These are phyloP conservation scores for Crossocerus cetratus DNA, from an alignment of 2,888 invertebrate genomes.

Conservation along the genomic window DNA sequence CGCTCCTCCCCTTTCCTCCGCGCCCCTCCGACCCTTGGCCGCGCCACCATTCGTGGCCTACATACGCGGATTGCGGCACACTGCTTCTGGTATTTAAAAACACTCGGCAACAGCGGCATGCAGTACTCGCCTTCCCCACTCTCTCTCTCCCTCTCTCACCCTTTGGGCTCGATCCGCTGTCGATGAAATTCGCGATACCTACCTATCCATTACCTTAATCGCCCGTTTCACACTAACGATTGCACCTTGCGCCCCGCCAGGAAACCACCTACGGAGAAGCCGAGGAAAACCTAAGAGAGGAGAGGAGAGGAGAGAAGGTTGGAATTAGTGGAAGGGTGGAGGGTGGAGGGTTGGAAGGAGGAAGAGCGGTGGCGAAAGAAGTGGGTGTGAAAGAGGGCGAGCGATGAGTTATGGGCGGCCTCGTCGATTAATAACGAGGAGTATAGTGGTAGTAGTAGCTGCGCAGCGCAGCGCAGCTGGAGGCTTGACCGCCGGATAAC, in stretches of 20 bases:
- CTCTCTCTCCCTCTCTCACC: background rate
- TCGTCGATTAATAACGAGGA: slow-evolving; percentile 58
- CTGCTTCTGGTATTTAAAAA: slow-evolving; percentile 43
- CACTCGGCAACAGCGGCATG: background rate
- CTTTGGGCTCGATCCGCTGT: background rate
- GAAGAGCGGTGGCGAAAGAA: background rate
- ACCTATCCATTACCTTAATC: slow-evolving; percentile 1
- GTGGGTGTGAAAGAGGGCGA: slow-evolving; percentile 19
- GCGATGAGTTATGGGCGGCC: slow-evolving; percentile 51
- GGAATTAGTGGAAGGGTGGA: slow-evolving; percentile 2
- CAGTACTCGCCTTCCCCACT: background rate
- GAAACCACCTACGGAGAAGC: background rate
- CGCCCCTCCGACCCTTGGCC: slow-evolving; percentile 14
- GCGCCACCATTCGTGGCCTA: slow-evolving; percentile 13
- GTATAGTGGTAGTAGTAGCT: background rate
- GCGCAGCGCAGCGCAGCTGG: slow-evolving; percentile 53
- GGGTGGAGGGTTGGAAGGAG: slow-evolving; percentile 13
- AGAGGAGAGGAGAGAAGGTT: background rate
- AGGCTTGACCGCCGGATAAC: slow-evolving; percentile 48
- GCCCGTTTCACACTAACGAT: background rate
- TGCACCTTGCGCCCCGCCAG: no score
- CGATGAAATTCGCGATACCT: background rate
- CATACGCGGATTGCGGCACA: slow-evolving; percentile 21
- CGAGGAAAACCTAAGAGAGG: background rate
- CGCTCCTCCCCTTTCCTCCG: slow-evolving; percentile 58